phyloP scores from a whole-genome alignment of 2,888 invertebrate genomes.

The Nymphalis polychloros region DNA sequence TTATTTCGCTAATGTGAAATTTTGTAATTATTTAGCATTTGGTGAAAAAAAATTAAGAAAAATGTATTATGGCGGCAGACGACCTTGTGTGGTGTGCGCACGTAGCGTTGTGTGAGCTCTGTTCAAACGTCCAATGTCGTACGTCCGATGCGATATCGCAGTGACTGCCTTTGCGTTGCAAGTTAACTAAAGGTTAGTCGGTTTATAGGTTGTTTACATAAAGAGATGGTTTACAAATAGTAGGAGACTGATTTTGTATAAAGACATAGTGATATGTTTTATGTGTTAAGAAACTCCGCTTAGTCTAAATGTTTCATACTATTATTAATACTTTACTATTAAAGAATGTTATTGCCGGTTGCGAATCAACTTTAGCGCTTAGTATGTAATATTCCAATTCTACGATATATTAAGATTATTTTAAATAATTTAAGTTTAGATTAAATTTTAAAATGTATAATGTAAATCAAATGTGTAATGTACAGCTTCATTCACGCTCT shows the following conservation, averaged over 20 bases:
- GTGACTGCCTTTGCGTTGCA: slow-evolving; percentile 52
- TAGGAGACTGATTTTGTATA: slow-evolving; percentile 81
- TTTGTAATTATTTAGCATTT: slow-evolving; percentile 1
- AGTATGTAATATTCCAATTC: slow-evolving; percentile 68
- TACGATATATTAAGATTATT: slow-evolving; percentile 66
- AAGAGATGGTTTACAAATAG: slow-evolving; percentile 69
- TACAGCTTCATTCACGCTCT: slow-evolving; percentile 72
- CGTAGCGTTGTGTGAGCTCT: not conserved
- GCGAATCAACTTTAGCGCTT: slow-evolving; percentile 53
- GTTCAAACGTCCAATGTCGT: slow-evolving; percentile 60
- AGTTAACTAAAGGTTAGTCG: slow-evolving; percentile 45
- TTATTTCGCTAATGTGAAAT: slow-evolving; percentile 50
- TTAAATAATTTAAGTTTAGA: slow-evolving; percentile 62
- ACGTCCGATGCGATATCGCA: slow-evolving; percentile 60
- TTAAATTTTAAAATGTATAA: slow-evolving; percentile 48
- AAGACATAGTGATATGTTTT: slow-evolving; percentile 52
- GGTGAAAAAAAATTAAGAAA: not conserved
- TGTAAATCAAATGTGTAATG: slow-evolving; percentile 69
- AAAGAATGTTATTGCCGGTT: slow-evolving; percentile 49
- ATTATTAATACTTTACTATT: slow-evolving; percentile 49
- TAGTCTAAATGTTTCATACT: slow-evolving; percentile 19
- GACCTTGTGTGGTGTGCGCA: not conserved
- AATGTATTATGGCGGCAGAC: not conserved
- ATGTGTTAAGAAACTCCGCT: slow-evolving; percentile 38
- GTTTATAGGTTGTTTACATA: slow-evolving; percentile 51